Conservation (phyloP, 1,140 invertebrate genomes). For the Drosophila parvula region DNA sequence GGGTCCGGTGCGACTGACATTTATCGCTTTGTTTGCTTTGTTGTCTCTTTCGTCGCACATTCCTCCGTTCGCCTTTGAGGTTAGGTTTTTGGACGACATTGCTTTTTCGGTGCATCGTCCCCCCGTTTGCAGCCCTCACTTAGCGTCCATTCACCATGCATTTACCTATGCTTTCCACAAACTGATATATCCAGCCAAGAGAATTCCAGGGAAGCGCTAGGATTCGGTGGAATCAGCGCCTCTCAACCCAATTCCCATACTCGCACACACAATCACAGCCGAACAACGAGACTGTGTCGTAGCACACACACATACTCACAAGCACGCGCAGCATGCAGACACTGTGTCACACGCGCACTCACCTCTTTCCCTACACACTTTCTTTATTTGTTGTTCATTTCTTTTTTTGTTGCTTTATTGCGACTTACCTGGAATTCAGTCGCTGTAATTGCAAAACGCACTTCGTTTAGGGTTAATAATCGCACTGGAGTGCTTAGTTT, state of each 20-base stretch:
- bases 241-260: constrained; percentile 52
- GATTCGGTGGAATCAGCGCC: constrained; percentile 10
- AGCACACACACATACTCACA: background rate
- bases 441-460: constrained; percentile 16
- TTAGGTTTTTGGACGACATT: constrained; percentile 15
- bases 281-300: background rate
- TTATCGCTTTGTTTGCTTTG: constrained; percentile 42
- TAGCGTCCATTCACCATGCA: too few species aligned
- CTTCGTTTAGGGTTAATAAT: constrained; percentile 7
- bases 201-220: background rate
- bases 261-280: constrained; percentile 2
- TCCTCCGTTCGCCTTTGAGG: constrained; percentile 25
- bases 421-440: constrained; percentile 56
- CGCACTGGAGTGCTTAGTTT: constrained; percentile 8
- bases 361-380: background rate
- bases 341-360: background rate
- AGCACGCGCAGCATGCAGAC: background rate
- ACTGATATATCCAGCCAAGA: too few species aligned
- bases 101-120: constrained; percentile 1
- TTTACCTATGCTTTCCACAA: too few species aligned
- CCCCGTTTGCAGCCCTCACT: too few species aligned
- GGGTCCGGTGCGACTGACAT: constrained; percentile 1
- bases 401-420: constrained; percentile 8
- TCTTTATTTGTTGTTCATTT: background rate
- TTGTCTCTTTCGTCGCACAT: constrained; percentile 40